Conservation (phyloP, 2,797 vertebrate species). For the Channa striata region DNA sequence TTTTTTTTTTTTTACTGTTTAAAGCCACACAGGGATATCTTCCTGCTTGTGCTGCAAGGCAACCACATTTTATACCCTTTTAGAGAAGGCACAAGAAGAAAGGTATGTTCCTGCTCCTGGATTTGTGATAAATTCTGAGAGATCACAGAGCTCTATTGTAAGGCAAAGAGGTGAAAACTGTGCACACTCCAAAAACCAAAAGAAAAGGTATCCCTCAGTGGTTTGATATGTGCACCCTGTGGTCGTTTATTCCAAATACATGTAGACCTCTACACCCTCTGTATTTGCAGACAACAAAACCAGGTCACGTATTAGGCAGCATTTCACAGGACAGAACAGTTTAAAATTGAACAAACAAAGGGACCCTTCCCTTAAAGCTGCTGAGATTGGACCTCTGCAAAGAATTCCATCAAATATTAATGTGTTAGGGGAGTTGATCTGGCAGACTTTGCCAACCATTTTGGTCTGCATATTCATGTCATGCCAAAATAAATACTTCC, state of each 20-base stretch:
- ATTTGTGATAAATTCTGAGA: slow-evolving; percentile 20
- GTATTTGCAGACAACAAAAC: slow-evolving; percentile 12
- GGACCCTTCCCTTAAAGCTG: slow-evolving; percentile 9
- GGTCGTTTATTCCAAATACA: background rate
- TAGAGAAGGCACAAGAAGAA: slow-evolving; percentile 5
- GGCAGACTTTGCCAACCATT: slow-evolving; percentile 41
- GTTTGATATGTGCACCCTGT: background rate
- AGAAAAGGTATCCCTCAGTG: background rate
- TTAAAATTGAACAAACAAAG: slow-evolving; percentile 37
- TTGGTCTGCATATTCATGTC: slow-evolving; percentile 36
- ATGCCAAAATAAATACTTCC: slow-evolving; percentile 36
- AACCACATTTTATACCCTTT: slow-evolving; percentile 39
- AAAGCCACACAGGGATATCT: slow-evolving; percentile 27
- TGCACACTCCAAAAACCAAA: slow-evolving; percentile 11
- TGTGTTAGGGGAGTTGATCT: slow-evolving; percentile 51
- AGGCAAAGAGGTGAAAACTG: background rate
- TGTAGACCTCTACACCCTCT: background rate
- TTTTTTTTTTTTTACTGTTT: slow-evolving; percentile 14
- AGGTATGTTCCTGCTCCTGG: slow-evolving; percentile 12
- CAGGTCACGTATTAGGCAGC: slow-evolving; percentile 17
- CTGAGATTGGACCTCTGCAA: slow-evolving; percentile 33
- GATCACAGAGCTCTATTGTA: slow-evolving; percentile 15
- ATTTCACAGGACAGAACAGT: background rate
- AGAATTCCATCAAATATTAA: slow-evolving; percentile 72
- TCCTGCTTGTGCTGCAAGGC: slow-evolving; percentile 47